These are phyloP conservation scores for Drosophila neocordata DNA, from an alignment of 1,140 invertebrate species.

Conservation along the genomic window DNA sequence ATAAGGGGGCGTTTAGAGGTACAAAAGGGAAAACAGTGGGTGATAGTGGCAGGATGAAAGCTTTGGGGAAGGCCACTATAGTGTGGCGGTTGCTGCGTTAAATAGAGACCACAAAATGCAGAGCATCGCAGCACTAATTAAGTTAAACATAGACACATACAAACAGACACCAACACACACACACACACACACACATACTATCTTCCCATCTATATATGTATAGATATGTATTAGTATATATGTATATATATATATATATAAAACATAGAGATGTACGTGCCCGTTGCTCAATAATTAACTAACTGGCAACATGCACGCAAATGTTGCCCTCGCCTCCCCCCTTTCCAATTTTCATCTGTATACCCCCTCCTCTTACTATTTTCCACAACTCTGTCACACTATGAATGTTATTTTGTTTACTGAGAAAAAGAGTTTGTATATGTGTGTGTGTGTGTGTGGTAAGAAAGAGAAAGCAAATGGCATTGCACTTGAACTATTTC, in stretches of 20 bases:
- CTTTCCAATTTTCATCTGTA: neutral
- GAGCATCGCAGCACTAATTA: slow-evolving; percentile 72
- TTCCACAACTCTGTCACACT: slow-evolving; percentile 3
- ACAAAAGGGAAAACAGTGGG: slow-evolving; percentile 5
- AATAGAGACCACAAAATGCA: slow-evolving; percentile 76
- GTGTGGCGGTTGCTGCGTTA: slow-evolving; percentile 63
- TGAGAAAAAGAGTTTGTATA: neutral
- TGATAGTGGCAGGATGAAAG: neutral
- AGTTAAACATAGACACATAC: slow-evolving; percentile 78
- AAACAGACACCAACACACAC: slow-evolving; percentile 34
- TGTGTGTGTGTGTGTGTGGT: too few species aligned
- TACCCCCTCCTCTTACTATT: neutral
- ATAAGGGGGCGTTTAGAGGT: too few species aligned
- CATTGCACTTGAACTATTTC: slow-evolving; percentile 72
- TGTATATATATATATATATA: neutral
- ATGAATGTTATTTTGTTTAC: slow-evolving; percentile 45
- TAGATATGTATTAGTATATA: too few species aligned
- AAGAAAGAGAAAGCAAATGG: slow-evolving; percentile 25
- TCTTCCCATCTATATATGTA: neutral
- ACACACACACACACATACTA: slow-evolving; percentile 38
- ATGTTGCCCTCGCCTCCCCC: slow-evolving; percentile 40
- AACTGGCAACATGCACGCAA: slow-evolving; percentile 74
- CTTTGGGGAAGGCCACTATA: slow-evolving; percentile 21
- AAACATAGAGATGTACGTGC: slow-evolving; percentile 47
- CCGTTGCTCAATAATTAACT: slow-evolving; percentile 75